phyloP scores from a whole-genome alignment of 1,140 invertebrate genomes.

The Aphidius gifuensis region DNA sequence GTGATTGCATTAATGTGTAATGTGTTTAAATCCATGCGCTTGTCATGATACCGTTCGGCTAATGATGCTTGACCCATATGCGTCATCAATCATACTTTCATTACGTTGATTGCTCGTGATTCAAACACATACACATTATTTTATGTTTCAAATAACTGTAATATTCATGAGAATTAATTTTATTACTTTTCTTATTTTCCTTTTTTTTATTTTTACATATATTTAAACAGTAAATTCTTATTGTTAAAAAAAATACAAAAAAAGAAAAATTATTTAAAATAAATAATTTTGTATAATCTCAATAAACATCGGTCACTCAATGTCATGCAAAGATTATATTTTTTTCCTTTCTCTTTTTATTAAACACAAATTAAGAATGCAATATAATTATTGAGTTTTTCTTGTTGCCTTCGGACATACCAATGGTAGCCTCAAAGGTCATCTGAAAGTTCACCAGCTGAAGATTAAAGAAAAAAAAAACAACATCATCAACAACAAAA shows the following conservation, averaged over 20 bases:
- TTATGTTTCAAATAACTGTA: slow-evolving; percentile 23
- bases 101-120: slow-evolving; percentile 49
- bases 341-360: background rate
- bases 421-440: slow-evolving; percentile 28
- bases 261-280: slow-evolving; percentile 4
- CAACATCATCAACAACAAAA: background rate
- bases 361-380: background rate
- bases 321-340: slow-evolving; percentile 26
- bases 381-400: slow-evolving; percentile 40
- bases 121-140: slow-evolving; percentile 38
- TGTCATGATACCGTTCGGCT: slow-evolving; percentile 23
- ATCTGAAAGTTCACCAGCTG: slow-evolving; percentile 5
- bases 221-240: no score
- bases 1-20: slow-evolving; percentile 26
- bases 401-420: slow-evolving; percentile 38
- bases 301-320: slow-evolving; percentile 46
- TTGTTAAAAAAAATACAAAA: background rate
- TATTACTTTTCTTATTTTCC: background rate
- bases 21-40: slow-evolving; percentile 21
- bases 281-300: slow-evolving; percentile 36
- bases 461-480: background rate
- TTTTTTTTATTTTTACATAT: background rate
- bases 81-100: slow-evolving; percentile 57
- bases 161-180: slow-evolving; percentile 6
- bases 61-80: slow-evolving; percentile 44